A percentile compares a stretch with the other conserved stretches of the same genome.
Conservation (phyloP, 1,140 invertebrate species). For the Delia radicum region DNA sequence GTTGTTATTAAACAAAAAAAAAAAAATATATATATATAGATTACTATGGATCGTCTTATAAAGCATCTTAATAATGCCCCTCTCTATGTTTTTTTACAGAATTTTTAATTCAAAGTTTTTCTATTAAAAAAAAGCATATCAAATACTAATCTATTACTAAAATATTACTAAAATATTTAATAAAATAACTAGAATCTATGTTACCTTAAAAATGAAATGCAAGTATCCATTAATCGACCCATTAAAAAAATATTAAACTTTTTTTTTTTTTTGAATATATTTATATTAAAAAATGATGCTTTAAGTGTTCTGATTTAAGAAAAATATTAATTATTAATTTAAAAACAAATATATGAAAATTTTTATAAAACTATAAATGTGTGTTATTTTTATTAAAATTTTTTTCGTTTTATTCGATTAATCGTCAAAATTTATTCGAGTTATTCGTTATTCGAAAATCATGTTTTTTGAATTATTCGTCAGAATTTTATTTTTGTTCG, state of each 20-base stretch:
- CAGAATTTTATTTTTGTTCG: too few species aligned
- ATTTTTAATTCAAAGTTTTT: background rate
- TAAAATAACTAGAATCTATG: background rate
- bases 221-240: background rate
- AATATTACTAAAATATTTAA: background rate
- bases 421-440: too few species aligned
- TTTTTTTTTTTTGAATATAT: background rate
- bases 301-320: background rate
- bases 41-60: background rate
- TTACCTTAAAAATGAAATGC: background rate
- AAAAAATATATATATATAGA: too few species aligned
- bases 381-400: too few species aligned
- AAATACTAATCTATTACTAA: background rate
- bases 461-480: too few species aligned
- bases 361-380: too few species aligned
- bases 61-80: too few species aligned
- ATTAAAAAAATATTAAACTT: background rate
- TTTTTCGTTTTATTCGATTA: too few species aligned
- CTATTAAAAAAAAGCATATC: background rate
- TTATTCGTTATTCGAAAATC: too few species aligned
- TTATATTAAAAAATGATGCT: background rate
- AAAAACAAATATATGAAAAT: too few species aligned
- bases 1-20: background rate
- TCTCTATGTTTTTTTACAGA: background rate
- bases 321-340: too few species aligned